Evolutionary conservation across 2,113 vertebrate species (phyloP), one percentile per base, ranked within the genome.

Genomic region (Uria lomvia): DNA sequence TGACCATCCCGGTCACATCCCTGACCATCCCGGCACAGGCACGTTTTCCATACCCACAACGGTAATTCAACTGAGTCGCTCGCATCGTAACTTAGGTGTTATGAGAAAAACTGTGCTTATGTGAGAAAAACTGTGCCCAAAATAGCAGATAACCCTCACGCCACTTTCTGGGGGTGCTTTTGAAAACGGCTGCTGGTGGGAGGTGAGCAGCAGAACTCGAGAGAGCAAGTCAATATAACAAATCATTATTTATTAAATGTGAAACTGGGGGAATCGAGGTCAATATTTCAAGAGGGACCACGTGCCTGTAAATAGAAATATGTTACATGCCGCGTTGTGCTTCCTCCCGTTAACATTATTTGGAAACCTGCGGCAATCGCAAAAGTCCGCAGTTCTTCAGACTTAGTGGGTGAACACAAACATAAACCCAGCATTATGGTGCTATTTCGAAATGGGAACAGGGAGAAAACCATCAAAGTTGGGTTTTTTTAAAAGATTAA

Each of bases 21-120:
- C 24, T 0, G 11, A 3, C 36, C 4, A 0, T 56, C 45, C 43
- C 7, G 2, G 13, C 16, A 3, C 0, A 2, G 60, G 5, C 14
- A 23, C 36, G 9, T 40, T 74, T 94, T 56, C 68, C 71, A 11
- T 36, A 16, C 30, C 56, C 7, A 4, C 73, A 32, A 5, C 0
- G 2, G 32, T 47, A 49, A 34, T 27, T 68, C 91, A 20, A 19
- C 65, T 9, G 49, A n/a, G 22, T 59, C 1, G 3, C 40, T 74
- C 32, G 2, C 23, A 2, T n/a, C 10, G 0, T 8, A 3, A 18
- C 40, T 27, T 1, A 23, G 47, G 58, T 40, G 5, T 2, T 12
- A 62, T 11, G 59, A 62, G 59, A 38, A 62, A 62, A 62, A 26
- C 9, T 84, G 52, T 80, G 26, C 50, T 53, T 18, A 5, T 11